These are phyloP conservation scores for Drosophila sucinea DNA, from an alignment of 1,140 invertebrate species.

Conservation along the genomic window DNA sequence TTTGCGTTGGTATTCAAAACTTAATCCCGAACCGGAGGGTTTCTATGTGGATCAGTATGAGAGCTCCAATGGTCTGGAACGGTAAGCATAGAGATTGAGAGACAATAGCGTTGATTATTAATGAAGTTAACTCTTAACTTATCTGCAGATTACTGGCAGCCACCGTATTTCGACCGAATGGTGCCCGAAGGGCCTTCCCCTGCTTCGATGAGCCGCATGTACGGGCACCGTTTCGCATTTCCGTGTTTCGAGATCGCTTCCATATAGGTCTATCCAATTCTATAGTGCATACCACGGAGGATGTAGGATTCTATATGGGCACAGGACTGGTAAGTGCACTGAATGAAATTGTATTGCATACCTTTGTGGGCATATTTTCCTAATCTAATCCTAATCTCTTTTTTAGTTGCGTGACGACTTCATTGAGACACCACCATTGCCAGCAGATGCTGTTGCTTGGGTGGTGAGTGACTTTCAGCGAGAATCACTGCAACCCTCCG, in stretches of 20 bases:
- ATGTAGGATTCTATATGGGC: slow-evolving; percentile 93
- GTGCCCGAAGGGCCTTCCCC: slow-evolving; percentile 96
- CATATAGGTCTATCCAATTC: slow-evolving; percentile 95
- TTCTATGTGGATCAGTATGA: slow-evolving; percentile 96
- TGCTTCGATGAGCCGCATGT: slow-evolving; percentile 98
- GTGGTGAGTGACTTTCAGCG: slow-evolving; percentile 82
- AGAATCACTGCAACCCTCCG: slow-evolving; percentile 77
- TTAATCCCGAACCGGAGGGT: slow-evolving; percentile 92
- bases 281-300: slow-evolving; percentile 93
- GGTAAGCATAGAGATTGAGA: slow-evolving; percentile 84
- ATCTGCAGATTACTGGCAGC: slow-evolving; percentile 92
- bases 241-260: slow-evolving; percentile 92
- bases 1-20: slow-evolving; percentile 91
- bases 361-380: neutral
- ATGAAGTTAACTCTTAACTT: slow-evolving; percentile 18
- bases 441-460: slow-evolving; percentile 82
- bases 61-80: slow-evolving; percentile 88
- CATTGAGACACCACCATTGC: slow-evolving; percentile 81
- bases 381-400: neutral
- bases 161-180: slow-evolving; percentile 97
- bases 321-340: slow-evolving; percentile 87
- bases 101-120: neutral
- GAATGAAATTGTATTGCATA: neutral
- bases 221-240: slow-evolving; percentile 95
- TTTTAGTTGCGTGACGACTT: slow-evolving; percentile 79